phyloP scores from a whole-genome alignment of 2,113 vertebrate genomes.

The Xiphorhynchus elegans region DNA sequence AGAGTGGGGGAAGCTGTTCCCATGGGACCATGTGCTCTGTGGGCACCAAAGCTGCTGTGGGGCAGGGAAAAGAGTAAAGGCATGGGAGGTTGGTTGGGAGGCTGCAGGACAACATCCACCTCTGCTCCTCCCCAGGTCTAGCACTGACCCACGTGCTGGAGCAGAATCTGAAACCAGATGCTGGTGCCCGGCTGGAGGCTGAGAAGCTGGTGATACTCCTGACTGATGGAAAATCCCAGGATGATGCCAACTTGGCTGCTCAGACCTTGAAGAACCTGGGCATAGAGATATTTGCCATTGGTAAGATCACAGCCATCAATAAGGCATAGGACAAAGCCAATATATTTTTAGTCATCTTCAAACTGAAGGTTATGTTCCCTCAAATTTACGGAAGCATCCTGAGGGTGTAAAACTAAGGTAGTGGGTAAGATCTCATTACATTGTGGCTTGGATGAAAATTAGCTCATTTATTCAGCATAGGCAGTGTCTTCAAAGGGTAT shows the following conservation, averaged over 20 bases:
- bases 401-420: background rate
- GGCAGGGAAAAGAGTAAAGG: background rate
- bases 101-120: background rate
- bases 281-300: constrained; percentile 89
- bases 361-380: background rate
- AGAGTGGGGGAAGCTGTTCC: background rate
- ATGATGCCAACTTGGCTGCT: constrained; percentile 83
- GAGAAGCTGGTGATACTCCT: constrained; percentile 83
- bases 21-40: background rate
- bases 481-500: background rate
- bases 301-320: constrained; percentile 67
- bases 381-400: background rate
- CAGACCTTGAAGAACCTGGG: constrained; percentile 81
- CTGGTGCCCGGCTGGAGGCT: constrained; percentile 76
- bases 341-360: background rate
- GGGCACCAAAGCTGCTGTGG: background rate
- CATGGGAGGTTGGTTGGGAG: fast-evolving
- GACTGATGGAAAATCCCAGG: constrained; percentile 96
- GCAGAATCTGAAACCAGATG: constrained; percentile 81
- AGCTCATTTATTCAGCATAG: background rate
- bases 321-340: background rate
- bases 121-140: constrained; percentile 78
- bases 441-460: background rate
- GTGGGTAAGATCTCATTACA: background rate
- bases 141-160: constrained; percentile 88